Evolutionary conservation across 2,797 vertebrate genomes (phyloP), one percentile per base, ranked within the genome.

Genomic region (Centroberyx gerrardi): DNA sequence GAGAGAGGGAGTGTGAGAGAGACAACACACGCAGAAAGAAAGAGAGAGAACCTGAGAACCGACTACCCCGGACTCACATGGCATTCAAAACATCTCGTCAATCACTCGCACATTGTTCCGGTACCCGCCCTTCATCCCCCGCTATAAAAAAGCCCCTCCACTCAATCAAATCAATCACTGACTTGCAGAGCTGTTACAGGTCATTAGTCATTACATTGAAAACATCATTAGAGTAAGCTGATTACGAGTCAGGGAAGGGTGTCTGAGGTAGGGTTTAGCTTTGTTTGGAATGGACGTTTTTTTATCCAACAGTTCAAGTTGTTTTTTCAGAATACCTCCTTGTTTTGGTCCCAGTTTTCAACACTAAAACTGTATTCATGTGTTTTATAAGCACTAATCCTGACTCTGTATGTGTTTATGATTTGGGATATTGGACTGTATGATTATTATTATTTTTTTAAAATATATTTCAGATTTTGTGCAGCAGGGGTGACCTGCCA

Each of bases 91-190:
- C 69, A 75, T 82, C 78, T 84, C 72, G 48, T 83, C 82, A 83
- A 78, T 80, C 80, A 87, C 76, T 28, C 65, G 66, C 46, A 61
- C 66, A 78, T 65, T 86, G 78, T 87, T 92, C 78, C 69, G 67
- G 64, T 71, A 67, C 61, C 64, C 76, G 68, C 68, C 80, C 78
- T 66, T 66, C 51, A 70, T 66, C 71, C 59, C 40, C 55, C 36
- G 14, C 48, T 68, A 53, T 59, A 18, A 72, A 75, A 22, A 77
- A 70, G 33, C 14, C 68, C 71, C 46, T 79, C 68, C 70, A 77
- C 64, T 80, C 64, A 29, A 28, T 80, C 67, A 40, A 62, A 86
- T 82, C 74, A 84, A 73, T 84, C 67, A 74, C 27, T 22, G 49
- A 68, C 71, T 77, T 69, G 14, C 53, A 66, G 46, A 69, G 74